Evolutionary conservation across 30 jellyfish, hydroid and myxozoan genomes (phyloP), one percentile per base, ranked within the genome.

Genomic region (Cassiopea xamachana): DNA sequence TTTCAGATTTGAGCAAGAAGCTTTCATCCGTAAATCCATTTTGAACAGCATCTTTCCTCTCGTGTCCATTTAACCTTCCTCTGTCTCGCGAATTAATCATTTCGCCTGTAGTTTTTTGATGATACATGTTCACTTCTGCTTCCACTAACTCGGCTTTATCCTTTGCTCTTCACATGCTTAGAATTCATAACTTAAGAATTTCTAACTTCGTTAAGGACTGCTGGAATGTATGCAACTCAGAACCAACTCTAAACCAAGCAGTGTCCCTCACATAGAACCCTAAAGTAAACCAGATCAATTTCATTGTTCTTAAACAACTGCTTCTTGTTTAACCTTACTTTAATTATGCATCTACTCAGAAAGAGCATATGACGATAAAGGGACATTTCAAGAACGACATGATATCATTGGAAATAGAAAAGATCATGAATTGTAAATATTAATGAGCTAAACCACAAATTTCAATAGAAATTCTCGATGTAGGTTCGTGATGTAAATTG

Each of bases 11-110:
- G 8, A 60, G 15, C 10, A 15, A 7, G 51, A 18, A 19, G n/a
- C 82, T 60, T 10, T 86, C 93, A 1, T 72, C 80, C 17, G 46
- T 69, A 39, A 48, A 6, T 46, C 88, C 88, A 77, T 86, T 86
- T 7, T 64, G 74, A 64, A 14, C 74, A 16, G 64, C 27, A n/a
- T 15, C 3, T 44, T 47, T 18, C n/a, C 10, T 39, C 44, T 5
- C 81, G 27, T 79, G 87, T 14, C 90, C 90, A 48, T 82, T 82
- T n/a, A 46, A 46, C 7, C 82, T 45, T 46, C 82, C 90, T 15
- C 68, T 82, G n/a, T 82, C 90, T 46, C 73, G 67, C n/a, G 67
- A 48, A 45, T 67, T 64, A 1, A 82, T 70, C 90, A 82, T 67
- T 47, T 81, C 80, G 1, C 80, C 70, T 1, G 59, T 9, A 1